Percentiles rank a stretch among this genome's conserved stretches.
These are phyloP conservation scores for Rhagologus leucostigma DNA, from an alignment of 2,113 vertebrate genomes.

Conservation along the genomic window DNA sequence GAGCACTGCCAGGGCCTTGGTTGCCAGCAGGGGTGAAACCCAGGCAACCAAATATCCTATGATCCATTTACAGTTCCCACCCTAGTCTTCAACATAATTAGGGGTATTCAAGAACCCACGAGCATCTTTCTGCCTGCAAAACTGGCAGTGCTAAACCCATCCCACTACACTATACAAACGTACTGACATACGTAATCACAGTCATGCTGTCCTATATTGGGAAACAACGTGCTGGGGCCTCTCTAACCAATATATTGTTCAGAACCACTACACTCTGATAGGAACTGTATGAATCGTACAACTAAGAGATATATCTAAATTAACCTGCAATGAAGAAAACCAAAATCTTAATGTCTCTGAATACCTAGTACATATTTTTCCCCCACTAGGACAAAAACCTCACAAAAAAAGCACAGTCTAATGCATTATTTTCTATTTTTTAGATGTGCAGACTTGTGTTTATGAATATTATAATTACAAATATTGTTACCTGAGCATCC, in stretches of 20 bases:
- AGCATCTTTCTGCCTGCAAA: neutral
- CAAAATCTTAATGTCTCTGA: neutral
- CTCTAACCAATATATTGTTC: neutral
- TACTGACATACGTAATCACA: accelerated
- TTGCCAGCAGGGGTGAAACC: neutral
- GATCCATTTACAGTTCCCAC: neutral
- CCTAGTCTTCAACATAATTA: neutral
- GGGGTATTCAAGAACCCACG: neutral
- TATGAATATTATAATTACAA: neutral
- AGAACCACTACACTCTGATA: neutral
- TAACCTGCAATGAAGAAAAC: neutral
- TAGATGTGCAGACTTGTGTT: neutral
- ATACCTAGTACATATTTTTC: neutral
- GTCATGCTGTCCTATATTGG: neutral
- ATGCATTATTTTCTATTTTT: neutral
- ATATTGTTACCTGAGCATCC: neutral
- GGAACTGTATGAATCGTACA: accelerated
- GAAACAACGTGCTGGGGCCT: neutral
- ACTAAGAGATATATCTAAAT: neutral
- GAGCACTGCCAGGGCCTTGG: neutral
- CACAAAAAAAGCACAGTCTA: neutral
- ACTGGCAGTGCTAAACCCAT: neutral
- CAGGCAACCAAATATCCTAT: neutral
- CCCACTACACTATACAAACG: neutral
- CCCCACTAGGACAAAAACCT: neutral